A percentile compares a stretch with the other conserved stretches of the same genome.
These are phyloP conservation scores for Rhinolophus sinicus DNA, from an alignment of 2,113 vertebrate species.

Conservation along the genomic window DNA sequence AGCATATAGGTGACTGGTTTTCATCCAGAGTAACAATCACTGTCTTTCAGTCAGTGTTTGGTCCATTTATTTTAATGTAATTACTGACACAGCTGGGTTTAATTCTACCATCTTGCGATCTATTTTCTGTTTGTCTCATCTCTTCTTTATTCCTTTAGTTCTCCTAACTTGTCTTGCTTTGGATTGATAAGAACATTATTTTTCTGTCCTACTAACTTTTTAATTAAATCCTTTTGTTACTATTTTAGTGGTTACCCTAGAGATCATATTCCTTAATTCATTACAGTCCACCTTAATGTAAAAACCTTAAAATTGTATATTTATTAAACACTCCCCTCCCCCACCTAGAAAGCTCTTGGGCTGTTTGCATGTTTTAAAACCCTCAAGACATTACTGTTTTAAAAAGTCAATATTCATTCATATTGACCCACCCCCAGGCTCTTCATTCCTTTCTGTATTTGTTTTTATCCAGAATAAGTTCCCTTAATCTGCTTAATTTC, in stretches of 20 bases:
- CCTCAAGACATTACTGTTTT: neutral
- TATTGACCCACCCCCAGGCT: no score
- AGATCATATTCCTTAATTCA: neutral
- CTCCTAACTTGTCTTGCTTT: neutral
- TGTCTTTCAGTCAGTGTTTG: neutral
- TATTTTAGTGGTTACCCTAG: neutral
- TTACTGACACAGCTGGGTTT: neutral
- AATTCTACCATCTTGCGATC: no score
- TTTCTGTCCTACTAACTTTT: neutral
- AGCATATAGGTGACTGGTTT: no score
- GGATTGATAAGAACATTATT: neutral
- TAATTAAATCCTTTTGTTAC: neutral
- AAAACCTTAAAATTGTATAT: neutral
- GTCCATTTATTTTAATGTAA: neutral
- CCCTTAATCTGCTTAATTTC: neutral
- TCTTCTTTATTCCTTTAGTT: neutral
- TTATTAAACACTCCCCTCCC: neutral
- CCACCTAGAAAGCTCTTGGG: neutral
- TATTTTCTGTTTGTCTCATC: neutral
- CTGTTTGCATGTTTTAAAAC: neutral
- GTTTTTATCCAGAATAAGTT: neutral
- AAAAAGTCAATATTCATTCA: rapidly evolving
- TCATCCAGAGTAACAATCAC: neutral
- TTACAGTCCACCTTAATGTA: neutral
- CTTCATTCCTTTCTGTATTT: neutral